Base-by-base conservation (phyloP, 2,797 vertebrate genomes). In the Clamator glandarius region DNA sequence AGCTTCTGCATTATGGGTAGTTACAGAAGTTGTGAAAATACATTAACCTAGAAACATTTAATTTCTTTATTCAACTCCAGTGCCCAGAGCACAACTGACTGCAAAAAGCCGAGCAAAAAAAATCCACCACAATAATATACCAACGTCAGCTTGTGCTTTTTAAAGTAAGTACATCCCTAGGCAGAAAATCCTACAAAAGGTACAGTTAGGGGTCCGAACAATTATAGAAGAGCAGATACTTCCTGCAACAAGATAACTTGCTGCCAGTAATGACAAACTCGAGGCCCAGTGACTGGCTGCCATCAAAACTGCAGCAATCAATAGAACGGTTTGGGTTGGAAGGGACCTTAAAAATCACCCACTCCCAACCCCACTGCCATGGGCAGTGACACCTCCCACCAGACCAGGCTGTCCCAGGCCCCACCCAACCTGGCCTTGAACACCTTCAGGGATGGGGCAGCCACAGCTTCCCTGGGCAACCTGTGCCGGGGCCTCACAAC, bases 141-240 rank as follows among this genome's bases (percentile, higher is more conserved):
- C 24, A 39, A 51, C 0, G 1, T 5, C 58, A 57, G 12, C 19
- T 77, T 57, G 36, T 39, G 6, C 26, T 63, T 48, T 4, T 7
- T n/a, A 11, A 80, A 61, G 5, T 9, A 75, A 83, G 15, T 36
- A 18, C 0, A 15, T 3, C 13, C 15, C 24, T 19, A 9, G 3
- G 16, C 8, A 51, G 6, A 62, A 66, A 82, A 74, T 11, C 7
- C 15, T 15, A 26, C 17, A 66, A 88, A 78, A 74, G 78, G 15
- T 2, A 15, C 8, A 2, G 12, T 29, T 13, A 44, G 5, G 6
- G 3, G 61, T 9, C 7, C 26, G 24, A 74, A 7, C 1, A 33
- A 87, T n/a, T 25, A 20, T 63, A 12, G 6, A 31, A 18, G 79
- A 57, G 4, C 3, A 14, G 11, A 3, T 2, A 4, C 2, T 11